Percentiles rank a stretch among this genome's conserved stretches.
Conservation (phyloP, 2,113 vertebrate genomes). For the Forbesichthys papilliferus region DNA sequence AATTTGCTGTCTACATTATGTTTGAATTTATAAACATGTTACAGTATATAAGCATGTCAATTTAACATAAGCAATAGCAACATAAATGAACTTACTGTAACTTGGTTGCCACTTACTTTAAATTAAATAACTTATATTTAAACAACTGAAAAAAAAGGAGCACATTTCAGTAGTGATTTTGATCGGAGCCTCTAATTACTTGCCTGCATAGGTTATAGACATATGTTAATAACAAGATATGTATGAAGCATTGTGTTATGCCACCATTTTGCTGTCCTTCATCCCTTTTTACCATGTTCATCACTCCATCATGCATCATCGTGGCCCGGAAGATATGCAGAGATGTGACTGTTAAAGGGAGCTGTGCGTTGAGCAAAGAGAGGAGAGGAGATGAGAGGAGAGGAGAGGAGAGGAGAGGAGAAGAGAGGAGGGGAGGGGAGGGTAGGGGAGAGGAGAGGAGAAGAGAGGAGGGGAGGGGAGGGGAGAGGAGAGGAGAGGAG, state of each 20-base stretch:
- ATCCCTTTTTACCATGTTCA: conserved; percentile 28
- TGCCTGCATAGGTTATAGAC: no score
- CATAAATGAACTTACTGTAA: not conserved
- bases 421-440: no score
- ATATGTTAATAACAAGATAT: no score
- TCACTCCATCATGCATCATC: conserved; percentile 30
- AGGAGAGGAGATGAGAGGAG: conserved; percentile 39
- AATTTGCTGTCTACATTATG: no score
- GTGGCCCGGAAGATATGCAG: conserved; percentile 58
- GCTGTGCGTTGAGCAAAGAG: conserved; percentile 36
- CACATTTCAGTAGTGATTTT: not conserved
- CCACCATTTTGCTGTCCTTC: not conserved
- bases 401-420: not conserved
- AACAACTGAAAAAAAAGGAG: conserved; percentile 1
- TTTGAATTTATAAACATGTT: no score
- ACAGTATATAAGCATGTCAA: not conserved
- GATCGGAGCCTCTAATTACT: no score
- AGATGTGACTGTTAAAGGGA: conserved; percentile 63
- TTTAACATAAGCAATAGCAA: not conserved
- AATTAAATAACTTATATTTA: not conserved
- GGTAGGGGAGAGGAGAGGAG: conserved; percentile 12
- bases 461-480: conserved; percentile 21
- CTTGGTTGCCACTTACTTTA: no score
- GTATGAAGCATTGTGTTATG: not conserved
- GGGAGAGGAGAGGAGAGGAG: conserved; percentile 34